These are phyloP conservation scores for Heliconius hortense DNA, from an alignment of 2,888 invertebrate species.

Conservation along the genomic window DNA sequence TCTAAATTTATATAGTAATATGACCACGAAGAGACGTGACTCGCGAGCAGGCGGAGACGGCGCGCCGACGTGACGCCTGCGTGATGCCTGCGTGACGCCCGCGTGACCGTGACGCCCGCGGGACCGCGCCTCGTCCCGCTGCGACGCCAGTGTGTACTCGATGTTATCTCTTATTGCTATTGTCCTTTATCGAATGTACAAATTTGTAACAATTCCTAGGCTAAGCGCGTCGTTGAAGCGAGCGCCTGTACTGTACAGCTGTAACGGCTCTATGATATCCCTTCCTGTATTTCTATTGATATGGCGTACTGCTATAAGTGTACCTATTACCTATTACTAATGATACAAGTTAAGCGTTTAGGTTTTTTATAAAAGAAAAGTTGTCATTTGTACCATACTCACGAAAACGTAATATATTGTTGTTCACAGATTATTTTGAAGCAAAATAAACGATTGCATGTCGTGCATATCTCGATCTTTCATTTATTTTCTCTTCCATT, in stretches of 20 bases:
- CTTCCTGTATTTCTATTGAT: constrained; percentile 27
- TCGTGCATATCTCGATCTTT: constrained; percentile 65
- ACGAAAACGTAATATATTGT: constrained; percentile 71
- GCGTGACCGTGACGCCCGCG: too few species aligned
- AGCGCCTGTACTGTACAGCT: neutral
- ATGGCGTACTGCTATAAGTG: constrained; percentile 33
- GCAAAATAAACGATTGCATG: constrained; percentile 78
- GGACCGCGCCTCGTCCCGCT: constrained; percentile 39
- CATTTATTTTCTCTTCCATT: constrained; percentile 45
- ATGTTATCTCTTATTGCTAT: constrained; percentile 31
- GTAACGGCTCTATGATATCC: constrained; percentile 14
- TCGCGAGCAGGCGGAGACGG: neutral
- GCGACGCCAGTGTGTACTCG: constrained; percentile 32
- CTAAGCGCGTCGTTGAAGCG: constrained; percentile 35
- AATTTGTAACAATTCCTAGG: constrained; percentile 47
- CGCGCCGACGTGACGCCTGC: neutral
- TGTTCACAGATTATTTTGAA: constrained; percentile 79
- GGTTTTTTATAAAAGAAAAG: constrained; percentile 75
- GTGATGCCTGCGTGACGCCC: too few species aligned
- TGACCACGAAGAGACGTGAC: neutral
- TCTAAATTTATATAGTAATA: too few species aligned
- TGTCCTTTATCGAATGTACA: constrained; percentile 49
- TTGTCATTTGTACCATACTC: constrained; percentile 79
- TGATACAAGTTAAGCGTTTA: constrained; percentile 59
- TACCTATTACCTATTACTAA: constrained; percentile 41